These are phyloP conservation scores for Takifugu rubripes DNA, from an alignment of 2,797 vertebrate species.

Conservation along the genomic window DNA sequence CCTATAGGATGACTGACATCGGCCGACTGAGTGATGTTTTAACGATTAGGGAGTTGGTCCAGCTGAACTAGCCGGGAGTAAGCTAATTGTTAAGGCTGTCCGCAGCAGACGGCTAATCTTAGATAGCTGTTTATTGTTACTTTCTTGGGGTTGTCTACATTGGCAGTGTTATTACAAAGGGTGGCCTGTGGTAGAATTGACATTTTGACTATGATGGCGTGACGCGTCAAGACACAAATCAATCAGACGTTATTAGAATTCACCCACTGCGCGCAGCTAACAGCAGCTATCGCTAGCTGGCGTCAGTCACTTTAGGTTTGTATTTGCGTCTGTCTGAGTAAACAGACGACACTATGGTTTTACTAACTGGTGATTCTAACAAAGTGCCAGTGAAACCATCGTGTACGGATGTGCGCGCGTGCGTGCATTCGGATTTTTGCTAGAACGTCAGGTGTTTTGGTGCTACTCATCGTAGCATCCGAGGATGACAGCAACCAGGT, in stretches of 20 bases:
- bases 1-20: not conserved
- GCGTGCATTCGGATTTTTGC: not conserved
- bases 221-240: not conserved
- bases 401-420: not conserved
- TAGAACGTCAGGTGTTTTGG: not conserved
- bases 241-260: constrained; percentile 12
- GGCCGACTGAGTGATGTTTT: not conserved
- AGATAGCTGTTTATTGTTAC: constrained; percentile 4
- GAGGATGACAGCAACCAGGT: constrained; percentile 22
- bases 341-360: not conserved
- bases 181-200: no score
- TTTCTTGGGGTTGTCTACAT: not conserved
- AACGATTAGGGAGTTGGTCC: not conserved
- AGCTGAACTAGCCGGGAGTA: constrained; percentile 32
- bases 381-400: not conserved
- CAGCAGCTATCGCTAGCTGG: constrained; percentile 33
- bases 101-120: constrained; percentile 28
- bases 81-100: constrained; percentile 43
- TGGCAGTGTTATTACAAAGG: not conserved
- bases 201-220: no score
- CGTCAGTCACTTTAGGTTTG: constrained; percentile 13
- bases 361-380: no score
- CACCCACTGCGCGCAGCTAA: constrained; percentile 18
- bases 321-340: constrained; percentile 16
- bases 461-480: constrained; percentile 25